Evolutionary conservation across 2,113 vertebrate genomes (phyloP), one percentile per base, ranked within the genome.

Genomic region (Neopipo cinnamomea): DNA sequence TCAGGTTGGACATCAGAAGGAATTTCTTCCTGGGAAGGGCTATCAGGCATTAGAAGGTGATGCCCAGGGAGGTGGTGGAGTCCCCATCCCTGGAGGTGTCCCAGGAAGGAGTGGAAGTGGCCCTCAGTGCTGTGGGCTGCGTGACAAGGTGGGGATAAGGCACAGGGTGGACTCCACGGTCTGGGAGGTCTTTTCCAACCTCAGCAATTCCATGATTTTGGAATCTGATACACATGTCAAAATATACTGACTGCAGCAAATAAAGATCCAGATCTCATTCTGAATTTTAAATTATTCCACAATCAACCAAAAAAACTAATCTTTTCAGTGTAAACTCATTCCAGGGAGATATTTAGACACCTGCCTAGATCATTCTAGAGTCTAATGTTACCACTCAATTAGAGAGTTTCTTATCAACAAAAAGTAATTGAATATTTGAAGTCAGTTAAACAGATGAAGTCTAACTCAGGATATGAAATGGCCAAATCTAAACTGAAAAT

Each of bases 71-170:
- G 9, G 12, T 1, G 7, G 9, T 66, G 59, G 9, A 47, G 15
- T 41, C 0, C 44, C 62, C 44, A 42, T 6, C 25, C 52, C 35
- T 59, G 71, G 5, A 58, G 9, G 68, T 14, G 33, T 3, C 33
- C 59, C 0, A 39, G 52, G 35, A 75, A 42, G 0, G 11, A 6
- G 24, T 67, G 52, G 52, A 59, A 0, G 20, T 58, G 50, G 8
- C 47, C 24, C 47, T 55, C 3, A 17, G 47, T 0, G 30, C 49
- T 39, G 19, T 55, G 75, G 37, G 22, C 35, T 68, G 53, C 53
- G 16, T 4, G 30, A 56, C 41, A 47, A 3, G 30, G 30, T 56
- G n/a, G 21, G 41, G 4, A 56, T 7, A 0, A 0, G 30, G 2
- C 42, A 72, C 30, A 49, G 9, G 0, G 14, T 4, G 76, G 25